These are phyloP conservation scores for Chlorocebus sabaeus DNA, from an alignment of 2,113 vertebrate genomes.

Conservation along the genomic window DNA sequence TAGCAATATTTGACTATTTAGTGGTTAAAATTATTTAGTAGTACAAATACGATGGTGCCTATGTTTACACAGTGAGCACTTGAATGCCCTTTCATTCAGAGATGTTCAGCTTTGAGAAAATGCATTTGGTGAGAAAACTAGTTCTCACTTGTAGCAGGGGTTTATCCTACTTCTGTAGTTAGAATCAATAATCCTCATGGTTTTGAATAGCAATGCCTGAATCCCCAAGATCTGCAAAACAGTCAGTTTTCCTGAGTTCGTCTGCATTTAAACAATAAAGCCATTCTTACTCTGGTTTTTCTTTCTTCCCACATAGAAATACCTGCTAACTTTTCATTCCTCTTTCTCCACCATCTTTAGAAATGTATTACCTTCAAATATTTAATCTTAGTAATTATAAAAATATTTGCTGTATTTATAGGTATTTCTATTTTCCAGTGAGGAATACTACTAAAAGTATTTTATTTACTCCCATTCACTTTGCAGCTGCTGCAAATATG, in stretches of 20 bases:
- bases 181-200: not conserved
- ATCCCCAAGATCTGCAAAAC: slow-evolving; percentile 9
- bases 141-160: not conserved
- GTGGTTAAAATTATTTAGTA: not conserved
- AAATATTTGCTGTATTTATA: slow-evolving; percentile 19
- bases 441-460: not conserved
- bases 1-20: not conserved
- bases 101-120: slow-evolving; percentile 34
- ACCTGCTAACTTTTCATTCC: not conserved
- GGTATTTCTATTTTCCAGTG: not conserved
- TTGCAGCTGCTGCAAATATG: not conserved
- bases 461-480: not conserved
- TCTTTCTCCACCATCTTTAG: not conserved
- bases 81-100: not conserved
- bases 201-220: slow-evolving; percentile 1
- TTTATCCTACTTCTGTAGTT: slow-evolving; percentile 32
- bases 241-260: not conserved
- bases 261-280: slow-evolving; percentile 2
- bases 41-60: not conserved
- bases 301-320: not conserved
- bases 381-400: slow-evolving; percentile 23
- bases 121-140: not conserved
- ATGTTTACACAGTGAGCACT: slow-evolving; percentile 13
- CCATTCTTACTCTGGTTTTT: not conserved
- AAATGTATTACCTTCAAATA: not conserved